Evolutionary conservation across 2,113 vertebrate species (phyloP), one percentile per base, ranked within the genome.

Genomic region (Pedetes capensis): DNA sequence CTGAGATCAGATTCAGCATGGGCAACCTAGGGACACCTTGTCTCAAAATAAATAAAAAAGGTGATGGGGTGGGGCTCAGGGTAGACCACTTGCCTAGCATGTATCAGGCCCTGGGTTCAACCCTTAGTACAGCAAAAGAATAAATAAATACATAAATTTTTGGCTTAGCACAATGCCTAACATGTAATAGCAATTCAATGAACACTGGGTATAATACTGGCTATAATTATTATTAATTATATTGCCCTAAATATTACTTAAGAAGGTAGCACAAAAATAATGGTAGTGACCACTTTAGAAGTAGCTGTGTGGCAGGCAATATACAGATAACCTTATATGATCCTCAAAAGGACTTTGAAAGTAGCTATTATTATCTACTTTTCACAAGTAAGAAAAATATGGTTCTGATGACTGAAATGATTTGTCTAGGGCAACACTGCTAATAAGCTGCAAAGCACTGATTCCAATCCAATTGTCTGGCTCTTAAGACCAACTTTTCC

Each of bases 351-450:
- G 74, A 86, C 72, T 91, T 16, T 79, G 23, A 82, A 83, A 16
- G 49, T 57, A 79, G 25, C 49, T 34, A 91, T 68, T 88, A 93
- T 53, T 37, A 89, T 37, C 27, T 47, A 86, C 83, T 91, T 93
- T 63, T 89, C 69, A 80, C 79, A 94, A 87, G 69, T 75, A 66
- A 92, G 23, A 80, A 87, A 94, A 89, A 22, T 78, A 93, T 39
- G 27, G 76, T 18, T 96, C 76, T 53, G 34, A 74, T 74, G n/a
- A 86, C 44, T 97, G 90, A 81, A 82, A 89, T 69, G 51, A 87
- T 49, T 64, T 95, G 66, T 22, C 66, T 44, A 49, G 6, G 37
- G 29, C 64, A 59, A 89, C 11, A 39, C 2, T 20, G 23, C 72
- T 81, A 93, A 2, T 51, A 84, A 90, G 11, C 18, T n/a, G 10